These are phyloP conservation scores for Bolborhynchus lineola DNA, from an alignment of 2,113 vertebrate genomes.

Conservation along the genomic window DNA sequence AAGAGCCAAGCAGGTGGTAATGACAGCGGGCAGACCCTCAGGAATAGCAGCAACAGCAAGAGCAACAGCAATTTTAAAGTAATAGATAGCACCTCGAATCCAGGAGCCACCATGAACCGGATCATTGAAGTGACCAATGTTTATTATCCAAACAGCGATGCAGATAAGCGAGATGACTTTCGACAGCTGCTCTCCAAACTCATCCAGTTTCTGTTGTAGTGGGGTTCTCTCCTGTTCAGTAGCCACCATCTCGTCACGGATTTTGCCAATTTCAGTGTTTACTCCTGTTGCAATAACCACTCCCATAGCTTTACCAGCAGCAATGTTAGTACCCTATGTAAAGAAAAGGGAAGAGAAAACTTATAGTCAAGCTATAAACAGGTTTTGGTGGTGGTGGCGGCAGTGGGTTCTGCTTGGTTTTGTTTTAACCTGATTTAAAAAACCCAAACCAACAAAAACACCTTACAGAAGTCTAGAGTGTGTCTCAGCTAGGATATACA, in stretches of 20 bases:
- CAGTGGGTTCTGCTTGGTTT: background rate
- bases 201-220: slow-evolving; percentile 94
- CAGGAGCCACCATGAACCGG: slow-evolving; percentile 96
- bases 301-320: slow-evolving; percentile 93
- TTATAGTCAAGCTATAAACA: background rate
- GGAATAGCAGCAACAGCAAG: slow-evolving; percentile 96
- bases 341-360: background rate
- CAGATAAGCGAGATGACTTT: slow-evolving; percentile 98
- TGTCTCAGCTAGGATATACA: background rate
- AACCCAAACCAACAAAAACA: background rate
- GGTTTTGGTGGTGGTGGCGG: background rate
- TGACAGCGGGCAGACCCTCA: slow-evolving; percentile 94
- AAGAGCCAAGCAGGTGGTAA: slow-evolving; percentile 97
- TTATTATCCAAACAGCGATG: slow-evolving; percentile 98
- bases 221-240: slow-evolving; percentile 96
- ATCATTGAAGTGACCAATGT: slow-evolving; percentile 98
- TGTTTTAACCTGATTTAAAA: background rate
- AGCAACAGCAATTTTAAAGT: slow-evolving; percentile 97
- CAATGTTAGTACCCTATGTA: slow-evolving; percentile 92
- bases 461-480: background rate
- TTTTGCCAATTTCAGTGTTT: slow-evolving; percentile 96
- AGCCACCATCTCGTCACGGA: slow-evolving; percentile 96
- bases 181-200: slow-evolving; percentile 96
- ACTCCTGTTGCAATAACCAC: slow-evolving; percentile 93
- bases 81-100: slow-evolving; percentile 97